Base-by-base conservation (phyloP, 2,797 vertebrate species). In the Carcharodon carcharias region DNA sequence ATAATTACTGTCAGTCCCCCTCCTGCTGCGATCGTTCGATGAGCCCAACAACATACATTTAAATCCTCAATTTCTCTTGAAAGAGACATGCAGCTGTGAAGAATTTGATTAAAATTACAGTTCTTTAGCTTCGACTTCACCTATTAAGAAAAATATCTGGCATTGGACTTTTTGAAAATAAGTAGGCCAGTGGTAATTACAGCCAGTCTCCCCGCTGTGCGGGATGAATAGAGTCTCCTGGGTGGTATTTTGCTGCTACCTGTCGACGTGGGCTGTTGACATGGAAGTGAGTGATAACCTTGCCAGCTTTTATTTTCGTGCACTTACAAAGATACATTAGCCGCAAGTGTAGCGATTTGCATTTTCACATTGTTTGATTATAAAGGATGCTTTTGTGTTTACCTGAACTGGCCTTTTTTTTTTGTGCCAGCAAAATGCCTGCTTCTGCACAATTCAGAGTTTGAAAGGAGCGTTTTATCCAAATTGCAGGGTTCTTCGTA, bases 51-150 rank as follows among this genome's bases (percentile, higher is more conserved):
- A 98, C 98, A 98, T 98, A 98, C 98, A 98, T 98, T 99, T 99
- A 98, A 98, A 98, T 98, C 98, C 98, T 99, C 98, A 98, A 98
- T 98, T 98, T 98, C 98, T 97, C 98, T 97, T 98, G 98, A 97
- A 97, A 97, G 97, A 97, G 97, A 97, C 98, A 98, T 96, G 96
- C 98, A 98, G 98, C 98, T 98, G 98, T 98, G 98, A 97, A 98
- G 92, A 98, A 98, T 99, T 99, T 99, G 98, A 99, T 99, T 99
- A 99, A 99, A 99, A 99, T 99, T 99, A 98, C 98, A 98, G 98
- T 98, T 98, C 98, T 99, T 98, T 98, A 98, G 98, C 98, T 98
- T 98, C 98, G 98, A 98, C 98, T 99, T 99, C 98, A 99, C 98
- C 98, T 99, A 98, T 99, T 98, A 99, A 98, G 98, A 97, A 98